Percentiles rank a stretch among this genome's conserved stretches.
phyloP scores from a whole-genome alignment of 1,140 invertebrate species.

The Wiebesia pumilae region DNA sequence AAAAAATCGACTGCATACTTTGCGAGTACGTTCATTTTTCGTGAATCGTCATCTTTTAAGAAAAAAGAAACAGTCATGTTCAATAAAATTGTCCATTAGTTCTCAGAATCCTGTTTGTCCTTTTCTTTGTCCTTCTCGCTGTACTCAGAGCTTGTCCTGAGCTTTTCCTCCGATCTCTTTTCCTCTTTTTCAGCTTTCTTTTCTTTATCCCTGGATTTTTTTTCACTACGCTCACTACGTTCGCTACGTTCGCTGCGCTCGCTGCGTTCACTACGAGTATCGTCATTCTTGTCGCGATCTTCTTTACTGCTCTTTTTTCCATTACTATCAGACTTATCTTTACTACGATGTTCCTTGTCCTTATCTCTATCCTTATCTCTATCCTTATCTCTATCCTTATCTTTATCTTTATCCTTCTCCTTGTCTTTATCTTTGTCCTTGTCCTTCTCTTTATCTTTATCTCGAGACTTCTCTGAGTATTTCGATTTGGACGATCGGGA shows the following conservation, averaged over 20 bases:
- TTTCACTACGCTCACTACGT: slow-evolving; percentile 65
- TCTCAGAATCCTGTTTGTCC: slow-evolving; percentile 45
- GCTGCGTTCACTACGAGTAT: slow-evolving; percentile 67
- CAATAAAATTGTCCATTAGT: slow-evolving; percentile 28
- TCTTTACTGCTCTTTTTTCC: slow-evolving; percentile 68
- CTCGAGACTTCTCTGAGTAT: slow-evolving; percentile 72
- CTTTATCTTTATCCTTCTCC: slow-evolving; percentile 70
- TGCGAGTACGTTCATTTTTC: background rate
- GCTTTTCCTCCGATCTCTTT: slow-evolving; percentile 63
- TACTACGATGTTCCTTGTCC: slow-evolving; percentile 66
- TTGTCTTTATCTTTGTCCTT: slow-evolving; percentile 64
- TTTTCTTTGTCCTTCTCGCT: slow-evolving; percentile 67
- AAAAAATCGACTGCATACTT: background rate
- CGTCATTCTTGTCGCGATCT: slow-evolving; percentile 70
- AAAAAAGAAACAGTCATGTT: background rate
- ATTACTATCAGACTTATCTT: slow-evolving; percentile 73
- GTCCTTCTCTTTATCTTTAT: slow-evolving; percentile 71
- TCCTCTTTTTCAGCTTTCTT: slow-evolving; percentile 69
- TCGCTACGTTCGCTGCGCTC: slow-evolving; percentile 27
- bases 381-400: slow-evolving; percentile 64
- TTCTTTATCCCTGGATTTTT: slow-evolving; percentile 65
- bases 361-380: slow-evolving; percentile 70
- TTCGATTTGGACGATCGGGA: slow-evolving; percentile 71
- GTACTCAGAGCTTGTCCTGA: slow-evolving; percentile 64
- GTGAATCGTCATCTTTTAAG: background rate